Base-by-base conservation (phyloP, 2,888 invertebrate species). In the Xanthorhoe spadicearia region DNA sequence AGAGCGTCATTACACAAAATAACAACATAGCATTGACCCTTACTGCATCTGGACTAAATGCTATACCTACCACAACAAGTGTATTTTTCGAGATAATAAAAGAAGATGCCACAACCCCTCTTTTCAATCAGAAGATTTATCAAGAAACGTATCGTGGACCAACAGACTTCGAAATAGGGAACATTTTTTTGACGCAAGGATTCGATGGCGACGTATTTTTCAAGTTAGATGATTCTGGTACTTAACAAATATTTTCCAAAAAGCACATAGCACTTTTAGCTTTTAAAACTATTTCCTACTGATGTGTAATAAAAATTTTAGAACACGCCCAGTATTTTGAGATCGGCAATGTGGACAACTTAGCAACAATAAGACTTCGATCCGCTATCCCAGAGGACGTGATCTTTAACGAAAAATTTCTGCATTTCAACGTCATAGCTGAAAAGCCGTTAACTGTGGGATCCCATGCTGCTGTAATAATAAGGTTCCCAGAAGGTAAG, bases 61-160 rank as follows among this genome's bases (percentile, higher is more conserved):
- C 89, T 3, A 63, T 83, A 67, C 73, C 78, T 58, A 72, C 87
- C 35, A 82, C 81, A 2, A 82, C 88, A 49, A 83, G 73, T 68
- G 72, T 93, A 56, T 61, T 89, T 46, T 67, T 93, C 55, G 84
- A 88, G 67, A 77, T 92, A 72, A 80, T 89, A 76, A 87, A 86
- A 77, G 80, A 84, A 49, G 89, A 89, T 71, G 68, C 68, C 2
- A 73, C 73, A 2, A 88, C 89, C 63, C 90, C 89, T 43, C 75
- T 85, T 19, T 88, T 90, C 68, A 82, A 69, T 60, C 77, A 82
- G 71, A 77, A 81, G 57, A 83, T 88, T 70, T 90, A 88, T 69
- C 53, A 77, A 13, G 87, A 83, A 32, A 76, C 66, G 8, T 89
- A 85, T 66, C 58, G 64, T 10, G 76, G 75, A 35, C 63, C 70